Conservation (phyloP, 1,140 invertebrate genomes). For the Hylyphantes graminicola region DNA sequence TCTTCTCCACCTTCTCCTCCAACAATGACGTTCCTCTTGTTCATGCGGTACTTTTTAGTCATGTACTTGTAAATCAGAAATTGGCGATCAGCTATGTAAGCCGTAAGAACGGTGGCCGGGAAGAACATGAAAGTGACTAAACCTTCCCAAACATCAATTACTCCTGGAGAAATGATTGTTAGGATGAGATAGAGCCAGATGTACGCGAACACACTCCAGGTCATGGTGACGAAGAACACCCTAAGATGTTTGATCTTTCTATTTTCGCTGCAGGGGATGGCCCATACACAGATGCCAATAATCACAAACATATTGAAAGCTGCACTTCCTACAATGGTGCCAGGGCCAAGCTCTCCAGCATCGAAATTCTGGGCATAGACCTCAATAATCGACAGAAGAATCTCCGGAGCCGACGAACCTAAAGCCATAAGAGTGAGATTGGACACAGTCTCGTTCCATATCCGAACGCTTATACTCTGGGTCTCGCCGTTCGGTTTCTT, state of each 20-base stretch:
- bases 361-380: constrained; percentile 94
- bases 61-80: constrained; percentile 92
- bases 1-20: constrained; percentile 78
- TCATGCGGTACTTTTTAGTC: constrained; percentile 88
- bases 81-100: constrained; percentile 93
- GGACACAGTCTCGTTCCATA: constrained; percentile 98
- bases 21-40: constrained; percentile 88
- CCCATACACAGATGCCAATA: constrained; percentile 90
- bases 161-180: constrained; percentile 83
- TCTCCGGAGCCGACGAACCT: constrained; percentile 98
- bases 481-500: constrained; percentile 83
- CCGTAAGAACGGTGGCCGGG: constrained; percentile 92
- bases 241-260: constrained; percentile 89
- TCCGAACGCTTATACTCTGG: constrained; percentile 81
- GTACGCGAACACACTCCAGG: constrained; percentile 98
- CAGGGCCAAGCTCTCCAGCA: constrained; percentile 95
- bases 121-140: constrained; percentile 95
- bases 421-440: constrained; percentile 98
- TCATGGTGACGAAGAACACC: constrained; percentile 98
- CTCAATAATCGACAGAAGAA: constrained; percentile 95
- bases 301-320: constrained; percentile 99
- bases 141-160: constrained; percentile 75
- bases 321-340: constrained; percentile 98
- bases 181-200: constrained; percentile 97
- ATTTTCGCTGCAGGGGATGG: constrained; percentile 46